Base-by-base conservation (phyloP, 2,888 invertebrate genomes). In the Xestia sexstrigata region DNA sequence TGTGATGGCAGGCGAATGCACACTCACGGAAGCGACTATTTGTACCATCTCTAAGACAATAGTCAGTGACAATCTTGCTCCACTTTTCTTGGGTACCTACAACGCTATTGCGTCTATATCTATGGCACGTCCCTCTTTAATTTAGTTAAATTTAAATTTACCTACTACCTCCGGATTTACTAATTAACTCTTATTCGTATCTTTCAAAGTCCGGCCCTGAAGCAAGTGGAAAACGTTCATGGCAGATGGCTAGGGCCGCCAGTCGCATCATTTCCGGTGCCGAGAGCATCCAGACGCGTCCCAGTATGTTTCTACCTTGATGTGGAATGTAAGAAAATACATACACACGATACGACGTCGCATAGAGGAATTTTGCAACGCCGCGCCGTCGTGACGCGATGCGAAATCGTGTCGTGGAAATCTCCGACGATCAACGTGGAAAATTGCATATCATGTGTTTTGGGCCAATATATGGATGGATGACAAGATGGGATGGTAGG, bases 181-280 rank as follows among this genome's bases (percentile, higher is more conserved):
- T 45, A 45, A 45, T 45, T 13, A 45, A 9, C 5, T n/a, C 13
- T 7, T 23, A 23, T n/a, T 42, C n/a, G 1, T 8, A 13, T 26
- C 17, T 55, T 20, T 62, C 15, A 0, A 8, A 79, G 9, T 84
- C 4, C 77, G 60, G 49, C 76, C 74, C 87, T 76, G 74, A 4
- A 9, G 49, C 26, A 76, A 74, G 76, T 80, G 74, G 63, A 77
- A 75, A 79, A 82, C 76, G 84, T 81, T 79, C 76, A 70, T 72
- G 65, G 79, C 83, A 79, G 78, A 88, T 85, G 77, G 83, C 63
- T 68, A 55, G 67, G 75, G 78, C 79, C 70, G 67, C 62, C 67
- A 81, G 74, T 76, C 67, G 71, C 72, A 81, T 87, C 81, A 84
- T 85, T 88, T 87, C 88, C 88, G 83, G 79, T 70, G 78, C 75